These are phyloP conservation scores for Enteromius mattozi DNA, from an alignment of 2,797 vertebrate genomes.

Conservation along the genomic window DNA sequence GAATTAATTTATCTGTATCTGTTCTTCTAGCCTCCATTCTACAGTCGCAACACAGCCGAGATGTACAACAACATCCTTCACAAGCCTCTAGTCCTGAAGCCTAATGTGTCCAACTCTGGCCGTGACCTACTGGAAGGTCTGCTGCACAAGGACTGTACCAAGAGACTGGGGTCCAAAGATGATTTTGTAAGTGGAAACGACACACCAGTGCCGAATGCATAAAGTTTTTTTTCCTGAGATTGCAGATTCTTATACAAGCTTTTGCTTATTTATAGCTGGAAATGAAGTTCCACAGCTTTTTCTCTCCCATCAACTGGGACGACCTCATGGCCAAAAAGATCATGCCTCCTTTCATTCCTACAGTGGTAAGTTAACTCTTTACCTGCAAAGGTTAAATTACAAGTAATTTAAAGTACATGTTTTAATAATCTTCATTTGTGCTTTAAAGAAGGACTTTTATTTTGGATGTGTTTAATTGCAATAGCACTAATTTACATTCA, in stretches of 20 bases:
- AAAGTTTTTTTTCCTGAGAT: conserved; percentile 1
- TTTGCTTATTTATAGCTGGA: conserved; percentile 72
- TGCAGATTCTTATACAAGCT: neutral
- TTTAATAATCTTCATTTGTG: neutral
- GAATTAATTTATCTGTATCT: neutral
- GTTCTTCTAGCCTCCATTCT: conserved; percentile 79
- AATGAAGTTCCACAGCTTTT: conserved; percentile 80
- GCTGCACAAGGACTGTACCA: conserved; percentile 80
- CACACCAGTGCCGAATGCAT: neutral
- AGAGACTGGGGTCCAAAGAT: conserved; percentile 77
- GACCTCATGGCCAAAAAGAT: conserved; percentile 83
- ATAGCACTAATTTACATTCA: neutral
- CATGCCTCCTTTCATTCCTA: conserved; percentile 78
- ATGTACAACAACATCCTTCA: conserved; percentile 87
- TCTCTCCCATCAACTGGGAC: conserved; percentile 84
- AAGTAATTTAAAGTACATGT: neutral
- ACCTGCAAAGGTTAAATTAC: neutral
- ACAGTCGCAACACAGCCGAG: conserved; percentile 83
- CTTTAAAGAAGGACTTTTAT: neutral
- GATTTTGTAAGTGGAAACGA: conserved; percentile 78
- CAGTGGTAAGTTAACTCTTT: conserved; percentile 74
- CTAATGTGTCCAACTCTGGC: conserved; percentile 82
- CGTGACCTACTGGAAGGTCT: conserved; percentile 80
- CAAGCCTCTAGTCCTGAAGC: conserved; percentile 79
- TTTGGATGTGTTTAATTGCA: too few species aligned